Conservation (phyloP, 2,797 vertebrate species). For the Otolemur crassicaudatus region DNA sequence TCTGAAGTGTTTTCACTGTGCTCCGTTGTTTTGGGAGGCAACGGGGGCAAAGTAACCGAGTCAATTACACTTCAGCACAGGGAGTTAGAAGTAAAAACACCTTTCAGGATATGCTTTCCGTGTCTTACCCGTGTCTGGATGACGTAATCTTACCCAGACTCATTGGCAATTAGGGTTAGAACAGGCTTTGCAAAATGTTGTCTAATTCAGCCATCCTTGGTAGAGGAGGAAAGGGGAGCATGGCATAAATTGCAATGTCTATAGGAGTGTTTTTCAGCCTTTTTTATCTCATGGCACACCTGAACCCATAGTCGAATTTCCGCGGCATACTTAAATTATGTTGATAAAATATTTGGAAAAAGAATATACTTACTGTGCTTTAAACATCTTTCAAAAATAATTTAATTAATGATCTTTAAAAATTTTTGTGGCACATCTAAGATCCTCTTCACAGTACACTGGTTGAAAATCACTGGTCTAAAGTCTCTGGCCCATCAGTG, state of each 20-base stretch:
- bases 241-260: neutral
- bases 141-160: neutral
- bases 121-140: neutral
- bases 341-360: no score
- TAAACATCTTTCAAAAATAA: no score
- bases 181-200: neutral
- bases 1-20: neutral
- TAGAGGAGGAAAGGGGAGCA: neutral
- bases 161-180: neutral
- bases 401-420: no score
- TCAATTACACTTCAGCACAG: neutral
- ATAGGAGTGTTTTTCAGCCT: no score
- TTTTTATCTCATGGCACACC: no score
- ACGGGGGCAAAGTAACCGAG: neutral
- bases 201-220: neutral
- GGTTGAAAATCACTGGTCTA: no score
- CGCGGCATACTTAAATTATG: no score
- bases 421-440: no score
- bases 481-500: accelerated
- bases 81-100: neutral
- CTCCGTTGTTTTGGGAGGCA: neutral
- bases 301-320: no score
- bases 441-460: no score
- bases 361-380: no score
- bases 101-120: neutral